phyloP scores from a whole-genome alignment of 2,797 vertebrate species.

The Phataginus tricuspis region DNA sequence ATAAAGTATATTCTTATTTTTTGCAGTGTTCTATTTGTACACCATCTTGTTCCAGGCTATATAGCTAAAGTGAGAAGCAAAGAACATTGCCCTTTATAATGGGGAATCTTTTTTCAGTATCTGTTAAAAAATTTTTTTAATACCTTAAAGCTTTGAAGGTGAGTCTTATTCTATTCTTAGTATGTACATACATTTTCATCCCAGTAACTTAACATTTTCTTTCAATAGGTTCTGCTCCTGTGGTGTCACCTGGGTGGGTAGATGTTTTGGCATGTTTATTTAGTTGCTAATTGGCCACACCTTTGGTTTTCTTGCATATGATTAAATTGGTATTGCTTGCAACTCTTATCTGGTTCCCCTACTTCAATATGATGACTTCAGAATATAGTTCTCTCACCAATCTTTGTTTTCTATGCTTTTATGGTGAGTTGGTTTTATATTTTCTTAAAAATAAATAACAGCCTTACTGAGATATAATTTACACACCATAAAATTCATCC shows the following conservation, averaged over 20 bases:
- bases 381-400: background rate
- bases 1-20: background rate
- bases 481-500: background rate
- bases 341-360: conserved; percentile 20
- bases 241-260: background rate
- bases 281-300: conserved; percentile 53
- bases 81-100: conserved; percentile 5
- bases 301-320: conserved; percentile 55
- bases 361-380: conserved; percentile 13
- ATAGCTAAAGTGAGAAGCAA: conserved; percentile 1
- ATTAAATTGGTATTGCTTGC: conserved; percentile 3
- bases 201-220: conserved; percentile 17
- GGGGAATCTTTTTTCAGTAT: background rate
- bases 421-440: background rate
- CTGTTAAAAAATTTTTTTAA: background rate
- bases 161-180: background rate
- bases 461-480: conserved; percentile 15
- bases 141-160: background rate
- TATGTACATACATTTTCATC: background rate
- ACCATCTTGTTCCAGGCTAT: background rate
- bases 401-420: conserved; percentile 54
- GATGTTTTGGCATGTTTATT: conserved; percentile 42
- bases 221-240: conserved; percentile 30
- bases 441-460: background rate
- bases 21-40: background rate